Conservation (phyloP, 2,797 vertebrate species). For the Falco cherrug region DNA sequence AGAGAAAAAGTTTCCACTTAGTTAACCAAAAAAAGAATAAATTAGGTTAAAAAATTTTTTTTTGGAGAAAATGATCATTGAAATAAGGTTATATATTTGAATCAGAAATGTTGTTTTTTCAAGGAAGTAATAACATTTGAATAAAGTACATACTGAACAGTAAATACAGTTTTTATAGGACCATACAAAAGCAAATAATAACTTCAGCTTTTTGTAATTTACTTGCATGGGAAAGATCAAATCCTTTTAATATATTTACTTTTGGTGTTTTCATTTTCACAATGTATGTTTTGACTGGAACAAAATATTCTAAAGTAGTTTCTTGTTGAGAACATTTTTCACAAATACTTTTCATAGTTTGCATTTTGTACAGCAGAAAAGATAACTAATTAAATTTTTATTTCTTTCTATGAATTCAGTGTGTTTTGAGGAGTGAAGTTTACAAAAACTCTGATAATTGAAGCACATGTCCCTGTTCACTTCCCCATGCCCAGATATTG, state of each 20-base stretch:
- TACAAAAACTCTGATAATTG: background rate
- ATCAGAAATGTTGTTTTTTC: background rate
- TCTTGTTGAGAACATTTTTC: background rate
- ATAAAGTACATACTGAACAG: background rate
- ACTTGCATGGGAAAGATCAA: fast-evolving
- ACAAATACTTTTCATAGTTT: background rate
- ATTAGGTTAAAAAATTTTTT: background rate
- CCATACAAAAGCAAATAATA: background rate
- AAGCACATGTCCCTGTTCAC: fast-evolving
- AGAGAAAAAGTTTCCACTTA: background rate
- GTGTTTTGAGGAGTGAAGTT: background rate
- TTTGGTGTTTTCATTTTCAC: background rate
- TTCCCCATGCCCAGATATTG: too few relatives aligned
- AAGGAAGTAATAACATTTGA: background rate
- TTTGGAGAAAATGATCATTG: background rate
- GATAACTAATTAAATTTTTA: background rate
- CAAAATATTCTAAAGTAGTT: background rate
- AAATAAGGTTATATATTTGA: background rate
- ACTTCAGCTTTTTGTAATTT: background rate
- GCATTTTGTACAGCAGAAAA: background rate
- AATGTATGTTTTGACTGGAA: background rate
- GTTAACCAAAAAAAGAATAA: background rate
- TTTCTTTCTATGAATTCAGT: background rate
- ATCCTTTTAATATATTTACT: background rate
- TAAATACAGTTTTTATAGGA: background rate